A percentile compares a stretch with the other conserved stretches of the same genome.
These are phyloP conservation scores for Dipodomys spectabilis DNA, from an alignment of 2,113 vertebrate genomes.

Conservation along the genomic window DNA sequence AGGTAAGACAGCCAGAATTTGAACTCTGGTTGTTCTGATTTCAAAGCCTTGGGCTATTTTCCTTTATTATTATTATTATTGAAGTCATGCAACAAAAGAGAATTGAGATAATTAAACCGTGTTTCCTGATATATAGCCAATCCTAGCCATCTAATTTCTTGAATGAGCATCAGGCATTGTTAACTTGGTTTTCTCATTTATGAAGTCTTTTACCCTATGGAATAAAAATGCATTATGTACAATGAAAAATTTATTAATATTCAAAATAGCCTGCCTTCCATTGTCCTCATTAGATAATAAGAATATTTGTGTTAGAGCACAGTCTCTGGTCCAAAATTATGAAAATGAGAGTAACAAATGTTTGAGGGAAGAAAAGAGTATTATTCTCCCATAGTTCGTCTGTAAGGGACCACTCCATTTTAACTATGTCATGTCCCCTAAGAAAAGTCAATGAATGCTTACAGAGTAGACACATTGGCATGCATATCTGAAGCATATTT, in stretches of 20 bases:
- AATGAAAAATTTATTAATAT: slow-evolving; percentile 45
- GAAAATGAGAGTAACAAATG: neutral
- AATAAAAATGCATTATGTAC: slow-evolving; percentile 7
- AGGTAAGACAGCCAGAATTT: neutral
- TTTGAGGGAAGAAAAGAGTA: neutral
- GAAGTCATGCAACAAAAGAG: neutral
- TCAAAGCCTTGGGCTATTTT: neutral
- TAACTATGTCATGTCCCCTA: neutral
- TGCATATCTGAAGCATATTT: neutral
- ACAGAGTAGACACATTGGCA: neutral
- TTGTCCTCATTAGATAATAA: slow-evolving; percentile 40
- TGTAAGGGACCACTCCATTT: neutral
- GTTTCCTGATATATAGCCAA: neutral
- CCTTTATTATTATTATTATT: slow-evolving; percentile 20
- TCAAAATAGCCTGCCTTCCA: slow-evolving; percentile 17
- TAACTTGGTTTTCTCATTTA: slow-evolving; percentile 15
- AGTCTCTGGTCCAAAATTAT: neutral
- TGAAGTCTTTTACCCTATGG: slow-evolving; percentile 5
- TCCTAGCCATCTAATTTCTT: neutral
- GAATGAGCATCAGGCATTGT: neutral
- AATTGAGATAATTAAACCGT: slow-evolving; percentile 43
- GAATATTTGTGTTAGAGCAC: neutral
- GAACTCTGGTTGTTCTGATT: neutral
- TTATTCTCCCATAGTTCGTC: neutral
- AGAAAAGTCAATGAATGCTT: neutral